Percentiles rank a stretch among this genome's conserved stretches.
phyloP scores from a whole-genome alignment of 2,888 invertebrate species.

The Idaea dimidiata region DNA sequence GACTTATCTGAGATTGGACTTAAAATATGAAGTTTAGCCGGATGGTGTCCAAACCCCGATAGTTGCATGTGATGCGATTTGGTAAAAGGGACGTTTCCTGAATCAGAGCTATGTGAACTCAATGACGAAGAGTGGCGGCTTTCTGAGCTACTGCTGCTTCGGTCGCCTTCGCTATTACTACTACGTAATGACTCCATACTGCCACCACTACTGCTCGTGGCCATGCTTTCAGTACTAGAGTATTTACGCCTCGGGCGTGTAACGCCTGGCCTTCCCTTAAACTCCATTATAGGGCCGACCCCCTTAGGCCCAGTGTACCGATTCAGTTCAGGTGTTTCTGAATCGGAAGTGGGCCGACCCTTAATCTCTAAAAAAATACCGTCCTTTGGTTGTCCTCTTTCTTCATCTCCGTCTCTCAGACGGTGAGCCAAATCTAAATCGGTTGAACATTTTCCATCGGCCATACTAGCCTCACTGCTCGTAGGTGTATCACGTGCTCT shows the following conservation, averaged over 20 bases:
- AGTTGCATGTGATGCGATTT: conserved; percentile 83
- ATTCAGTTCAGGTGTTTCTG: conserved; percentile 78
- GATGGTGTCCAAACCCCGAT: conserved; percentile 86
- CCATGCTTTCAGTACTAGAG: conserved; percentile 93
- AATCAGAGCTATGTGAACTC: conserved; percentile 93
- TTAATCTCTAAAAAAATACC: conserved; percentile 87
- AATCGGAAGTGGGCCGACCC: conserved; percentile 83
- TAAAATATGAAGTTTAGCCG: conserved; percentile 89
- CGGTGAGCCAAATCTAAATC: conserved; percentile 77
- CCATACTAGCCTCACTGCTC: conserved; percentile 83
- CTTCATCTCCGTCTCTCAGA: conserved; percentile 83
- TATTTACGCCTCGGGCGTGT: conserved; percentile 81
- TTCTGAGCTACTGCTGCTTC: conserved; percentile 92
- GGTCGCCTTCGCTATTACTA: conserved; percentile 92
- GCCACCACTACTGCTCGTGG: conserved; percentile 92
- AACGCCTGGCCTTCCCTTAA: conserved; percentile 82
- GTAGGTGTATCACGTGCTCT: conserved; percentile 82
- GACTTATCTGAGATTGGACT: conserved; percentile 95
- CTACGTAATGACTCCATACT: conserved; percentile 93
- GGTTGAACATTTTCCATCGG: conserved; percentile 81
- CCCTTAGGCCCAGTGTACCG: conserved; percentile 79
- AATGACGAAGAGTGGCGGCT: conserved; percentile 91
- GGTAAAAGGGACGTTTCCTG: conserved; percentile 82
- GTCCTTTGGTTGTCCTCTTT: conserved; percentile 85
- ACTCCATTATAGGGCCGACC: conserved; percentile 82